phyloP scores from a whole-genome alignment of 2,113 vertebrate species.

The Apteryx owenii region DNA sequence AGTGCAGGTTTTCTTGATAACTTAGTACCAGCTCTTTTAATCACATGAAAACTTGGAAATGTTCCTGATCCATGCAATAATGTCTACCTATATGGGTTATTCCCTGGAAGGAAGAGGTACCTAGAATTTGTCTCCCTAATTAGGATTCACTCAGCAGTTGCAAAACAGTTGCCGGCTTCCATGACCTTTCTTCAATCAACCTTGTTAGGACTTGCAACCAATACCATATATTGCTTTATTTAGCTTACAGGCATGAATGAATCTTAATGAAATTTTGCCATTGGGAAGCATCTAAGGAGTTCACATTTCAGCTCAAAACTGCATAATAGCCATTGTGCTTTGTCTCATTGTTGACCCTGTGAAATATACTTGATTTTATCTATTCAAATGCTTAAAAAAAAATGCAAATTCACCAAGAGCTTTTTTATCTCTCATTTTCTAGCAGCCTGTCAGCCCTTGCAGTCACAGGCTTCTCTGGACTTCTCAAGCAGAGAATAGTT shows the following conservation, averaged over 20 bases:
- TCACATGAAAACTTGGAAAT: accelerated
- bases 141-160: neutral
- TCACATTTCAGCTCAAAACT: neutral
- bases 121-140: neutral
- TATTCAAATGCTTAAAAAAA: neutral
- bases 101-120: neutral
- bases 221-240: neutral
- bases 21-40: neutral
- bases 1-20: neutral
- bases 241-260: neutral
- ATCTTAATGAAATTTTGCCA: neutral
- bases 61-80: neutral
- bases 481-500: neutral
- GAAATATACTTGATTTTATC: neutral
- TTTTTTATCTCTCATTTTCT: neutral
- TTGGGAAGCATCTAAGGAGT: neutral
- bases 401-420: neutral
- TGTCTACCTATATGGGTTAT: neutral
- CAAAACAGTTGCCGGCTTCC: neutral
- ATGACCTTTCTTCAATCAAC: neutral
- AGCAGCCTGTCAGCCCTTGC: neutral
- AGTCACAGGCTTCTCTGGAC: neutral
- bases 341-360: neutral
- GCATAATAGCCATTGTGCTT: neutral
- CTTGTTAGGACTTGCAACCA: neutral